Percentiles rank a stretch among this genome's conserved stretches.
phyloP scores from a whole-genome alignment of 2,888 invertebrate genomes.

The Esperia sulphurella region DNA sequence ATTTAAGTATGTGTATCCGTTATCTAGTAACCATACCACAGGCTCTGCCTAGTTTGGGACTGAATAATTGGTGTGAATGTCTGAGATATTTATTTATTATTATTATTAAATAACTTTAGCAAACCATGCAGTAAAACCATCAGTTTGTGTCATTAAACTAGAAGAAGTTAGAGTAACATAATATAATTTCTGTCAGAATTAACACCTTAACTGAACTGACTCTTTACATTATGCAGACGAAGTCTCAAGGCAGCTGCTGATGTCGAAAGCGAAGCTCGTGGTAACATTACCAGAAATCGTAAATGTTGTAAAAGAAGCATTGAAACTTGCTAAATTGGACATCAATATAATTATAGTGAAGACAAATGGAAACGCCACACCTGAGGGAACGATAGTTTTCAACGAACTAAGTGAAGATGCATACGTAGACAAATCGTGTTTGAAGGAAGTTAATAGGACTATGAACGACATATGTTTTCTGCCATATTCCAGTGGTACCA shows the following conservation, averaged over 20 bases:
- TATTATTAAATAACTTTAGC: too few relatives aligned
- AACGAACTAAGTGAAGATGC: constrained; percentile 79
- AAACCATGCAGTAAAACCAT: too few relatives aligned
- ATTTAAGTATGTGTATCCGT: too few relatives aligned
- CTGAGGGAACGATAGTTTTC: constrained; percentile 79
- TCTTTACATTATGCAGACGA: constrained; percentile 83
- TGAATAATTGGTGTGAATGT: too few relatives aligned
- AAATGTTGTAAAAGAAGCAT: constrained; percentile 63
- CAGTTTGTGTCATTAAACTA: too few relatives aligned
- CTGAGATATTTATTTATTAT: too few relatives aligned
- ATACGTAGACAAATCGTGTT: constrained; percentile 73
- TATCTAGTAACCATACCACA: too few relatives aligned
- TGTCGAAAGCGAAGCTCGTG: constrained; percentile 81
- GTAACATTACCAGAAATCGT: constrained; percentile 80
- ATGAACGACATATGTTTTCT: constrained; percentile 82
- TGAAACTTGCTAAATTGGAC: constrained; percentile 64
- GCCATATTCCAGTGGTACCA: constrained; percentile 93
- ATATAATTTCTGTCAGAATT: too few relatives aligned
- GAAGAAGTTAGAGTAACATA: too few relatives aligned
- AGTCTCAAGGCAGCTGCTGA: constrained; percentile 81
- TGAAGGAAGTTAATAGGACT: constrained; percentile 63
- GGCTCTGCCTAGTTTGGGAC: too few relatives aligned
- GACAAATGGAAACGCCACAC: constrained; percentile 50
- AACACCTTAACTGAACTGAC: too few relatives aligned
- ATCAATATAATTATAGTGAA: constrained; percentile 78